Conservation (phyloP, 1,140 invertebrate genomes). For the Teleogryllus occipitalis region DNA sequence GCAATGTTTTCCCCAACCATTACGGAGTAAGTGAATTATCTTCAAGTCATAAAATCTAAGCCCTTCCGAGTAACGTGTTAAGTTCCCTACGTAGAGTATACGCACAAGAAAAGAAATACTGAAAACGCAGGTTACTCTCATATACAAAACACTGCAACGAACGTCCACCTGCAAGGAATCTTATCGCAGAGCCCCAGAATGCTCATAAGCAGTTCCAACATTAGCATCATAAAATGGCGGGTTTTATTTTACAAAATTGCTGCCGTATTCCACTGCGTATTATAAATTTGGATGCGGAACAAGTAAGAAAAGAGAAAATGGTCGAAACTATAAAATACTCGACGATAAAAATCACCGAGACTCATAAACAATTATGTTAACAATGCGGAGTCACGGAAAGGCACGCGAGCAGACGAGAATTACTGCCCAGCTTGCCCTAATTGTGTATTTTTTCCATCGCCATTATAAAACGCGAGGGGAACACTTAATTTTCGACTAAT, state of each 20-base stretch:
- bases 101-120: too few relatives aligned
- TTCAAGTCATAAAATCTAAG: not conserved
- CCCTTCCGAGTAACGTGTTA: not conserved
- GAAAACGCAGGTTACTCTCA: not conserved
- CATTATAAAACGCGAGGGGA: not conserved
- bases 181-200: not conserved
- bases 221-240: not conserved
- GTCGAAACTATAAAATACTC: conserved; percentile 1
- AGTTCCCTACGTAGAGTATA: too few relatives aligned
- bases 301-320: not conserved
- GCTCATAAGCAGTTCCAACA: not conserved
- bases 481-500: not conserved
- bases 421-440: not conserved
- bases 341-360: not conserved
- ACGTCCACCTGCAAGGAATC: not conserved
- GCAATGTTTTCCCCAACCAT: not conserved
- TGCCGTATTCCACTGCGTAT: not conserved
- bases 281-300: not conserved
- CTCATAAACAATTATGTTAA: conserved; percentile 2
- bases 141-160: not conserved
- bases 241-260: not conserved
- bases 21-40: not conserved
- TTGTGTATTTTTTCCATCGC: conserved; percentile 2
- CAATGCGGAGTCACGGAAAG: not conserved
- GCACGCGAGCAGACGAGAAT: not conserved